Base-by-base conservation (phyloP, 2,113 vertebrate species). In the Martes martes region DNA sequence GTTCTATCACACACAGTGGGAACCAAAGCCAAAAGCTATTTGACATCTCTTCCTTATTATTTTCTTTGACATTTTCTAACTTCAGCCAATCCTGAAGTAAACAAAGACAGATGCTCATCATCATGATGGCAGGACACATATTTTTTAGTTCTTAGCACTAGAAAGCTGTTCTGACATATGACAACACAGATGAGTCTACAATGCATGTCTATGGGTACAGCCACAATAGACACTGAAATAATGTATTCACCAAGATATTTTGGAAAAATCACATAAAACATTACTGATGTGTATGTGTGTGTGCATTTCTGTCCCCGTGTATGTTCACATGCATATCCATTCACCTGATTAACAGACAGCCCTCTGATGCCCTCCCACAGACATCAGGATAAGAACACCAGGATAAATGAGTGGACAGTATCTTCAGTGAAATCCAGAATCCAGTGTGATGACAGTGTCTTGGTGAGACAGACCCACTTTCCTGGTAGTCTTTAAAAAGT, bases 61-160 rank as follows among this genome's bases (percentile, higher is more conserved):
- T 94, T 91, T 74, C 28, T 50, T 94, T 90, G 85, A 67, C 26
- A 73, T 81, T 91, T 92, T 86, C 59, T 47, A 95, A 65, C 15
- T n/a, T 23, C 59, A 78, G 52, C n/a, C 45, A 73, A 33, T 94
- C 24, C 26, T n/a, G 21, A 85, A 76, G 79, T 47, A 95, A 96
- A 76, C 63, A 86, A 69, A 89, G 63, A 85, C 21, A 88, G 74
- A 71, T 45, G 39, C 19, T 95, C 71, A 61, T 78, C 16, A 26
- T 85, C 33, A 63, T 31, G 73, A 83, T 61, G 26, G 24, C 73
- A 95, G 71, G 81, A 16, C 71, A 96, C 36, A 19, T 50, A 47
- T 21, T 74, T 80, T 61, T 74, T 39, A 55, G 80, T 93, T 87
- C 19, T 21, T 88, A 14, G 13, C n/a, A 61, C 47, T 76, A 21